Evolutionary conservation across 2,113 vertebrate genomes (phyloP), one percentile per base, ranked within the genome.

Genomic region (Notothenia rossii): DNA sequence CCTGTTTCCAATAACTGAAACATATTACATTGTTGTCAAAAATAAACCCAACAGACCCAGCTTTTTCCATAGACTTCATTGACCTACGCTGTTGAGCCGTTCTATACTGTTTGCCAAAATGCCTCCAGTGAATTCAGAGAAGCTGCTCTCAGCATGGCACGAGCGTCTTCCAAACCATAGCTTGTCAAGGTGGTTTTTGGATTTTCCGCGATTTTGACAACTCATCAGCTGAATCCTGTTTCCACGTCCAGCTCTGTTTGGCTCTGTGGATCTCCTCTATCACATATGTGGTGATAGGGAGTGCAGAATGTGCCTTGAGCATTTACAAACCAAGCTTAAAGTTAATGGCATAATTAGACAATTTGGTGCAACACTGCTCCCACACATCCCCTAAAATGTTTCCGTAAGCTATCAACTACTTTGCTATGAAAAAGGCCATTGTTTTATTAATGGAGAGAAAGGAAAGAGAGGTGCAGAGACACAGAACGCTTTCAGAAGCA

Each of bases 91-190:
- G 69, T 43, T 65, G 50, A 78, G 50, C 46, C 63, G 13, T 54
- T 61, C 12, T 60, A 25, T n/a, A 18, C 11, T 45, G 20, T 22
- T 11, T 54, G 8, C 3, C 40, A 77, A 51, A 68, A 13, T 51
- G 53, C 4, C 54, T 68, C 0, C 51, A 6, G 13, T 68, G 17
- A 48, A 58, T 25, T 48, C 58, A 76, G 22, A 59, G 53, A 61
- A 51, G 29, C 46, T 29, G n/a, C 55, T 85, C 43, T 66, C 69
- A 65, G 49, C 49, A 22, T 53, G 55, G 58, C 81, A 61, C 40
- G 25, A 25, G 17, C 46, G 22, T 66, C 33, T 33, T 72, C 25
- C 15, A 68, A 72, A 54, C 20, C 6, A 53, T 29, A 55, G 18
- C 50, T 20, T 78, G 33, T 53, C 65, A 53, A 14, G 33, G 64